These are phyloP conservation scores for Neoaliturus tenellus DNA, from an alignment of 2,888 invertebrate species.

Conservation along the genomic window DNA sequence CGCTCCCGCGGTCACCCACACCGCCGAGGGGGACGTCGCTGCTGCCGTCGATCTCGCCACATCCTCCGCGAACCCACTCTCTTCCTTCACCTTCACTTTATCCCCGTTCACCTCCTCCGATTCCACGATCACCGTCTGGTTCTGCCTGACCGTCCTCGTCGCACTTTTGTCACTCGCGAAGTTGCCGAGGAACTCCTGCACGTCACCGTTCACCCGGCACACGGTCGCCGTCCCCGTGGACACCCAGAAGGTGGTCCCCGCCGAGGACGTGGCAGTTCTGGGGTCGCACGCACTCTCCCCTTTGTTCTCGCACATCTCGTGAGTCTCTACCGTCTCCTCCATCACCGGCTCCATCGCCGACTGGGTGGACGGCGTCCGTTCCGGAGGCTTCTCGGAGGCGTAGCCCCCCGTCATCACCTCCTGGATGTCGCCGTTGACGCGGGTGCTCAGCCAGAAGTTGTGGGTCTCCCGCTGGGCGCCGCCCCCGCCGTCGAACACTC, in stretches of 20 bases:
- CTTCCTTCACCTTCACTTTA: constrained; percentile 70
- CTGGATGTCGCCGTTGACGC: constrained; percentile 31
- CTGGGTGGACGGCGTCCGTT: constrained; percentile 29
- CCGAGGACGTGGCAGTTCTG: constrained; percentile 56
- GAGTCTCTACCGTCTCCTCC: neutral
- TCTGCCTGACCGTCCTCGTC: constrained; percentile 68
- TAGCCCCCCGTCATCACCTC: constrained; percentile 4
- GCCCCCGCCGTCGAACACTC: constrained; percentile 76
- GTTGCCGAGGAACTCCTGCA: constrained; percentile 85
- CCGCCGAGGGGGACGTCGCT: constrained; percentile 55
- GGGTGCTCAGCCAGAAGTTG: constrained; percentile 65
- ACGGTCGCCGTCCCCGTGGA: constrained; percentile 69
- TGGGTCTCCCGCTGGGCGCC: constrained; percentile 62
- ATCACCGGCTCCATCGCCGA: neutral
- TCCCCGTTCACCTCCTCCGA: constrained; percentile 74
- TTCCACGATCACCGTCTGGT: constrained; percentile 95
- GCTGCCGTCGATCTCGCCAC: constrained; percentile 70
- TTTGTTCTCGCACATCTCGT: neutral
- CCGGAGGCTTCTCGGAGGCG: constrained; percentile 25
- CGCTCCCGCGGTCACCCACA: constrained; percentile 69
- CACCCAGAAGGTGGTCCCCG: constrained; percentile 61
- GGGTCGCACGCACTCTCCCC: constrained; percentile 70
- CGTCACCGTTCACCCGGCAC: constrained; percentile 83
- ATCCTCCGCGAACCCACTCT: constrained; percentile 74
- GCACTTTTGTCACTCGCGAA: constrained; percentile 67